Percentiles rank a stretch among this genome's conserved stretches.
Conservation (phyloP, 2,113 vertebrate species). For the Noctilio leporinus region DNA sequence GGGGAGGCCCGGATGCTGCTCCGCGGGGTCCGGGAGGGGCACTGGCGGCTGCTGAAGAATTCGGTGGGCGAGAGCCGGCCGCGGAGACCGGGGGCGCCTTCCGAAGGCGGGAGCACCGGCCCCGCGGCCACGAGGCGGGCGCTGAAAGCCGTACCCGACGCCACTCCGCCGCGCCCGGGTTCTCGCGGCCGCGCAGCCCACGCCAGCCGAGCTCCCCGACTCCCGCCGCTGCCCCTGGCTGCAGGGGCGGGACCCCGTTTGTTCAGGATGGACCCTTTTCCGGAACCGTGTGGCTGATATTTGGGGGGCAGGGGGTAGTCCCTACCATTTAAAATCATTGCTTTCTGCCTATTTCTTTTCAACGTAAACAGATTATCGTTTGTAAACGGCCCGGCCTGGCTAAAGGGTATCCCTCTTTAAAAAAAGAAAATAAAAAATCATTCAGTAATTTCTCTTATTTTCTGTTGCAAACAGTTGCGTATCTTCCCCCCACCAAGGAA, state of each 20-base stretch:
- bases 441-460: neutral
- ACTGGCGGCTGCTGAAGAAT: accelerated
- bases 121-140: neutral
- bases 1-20: neutral
- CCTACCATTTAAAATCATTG: neutral
- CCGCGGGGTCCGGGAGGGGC: neutral
- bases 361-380: neutral
- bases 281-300: neutral
- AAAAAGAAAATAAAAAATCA: neutral
- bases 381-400: neutral
- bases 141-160: neutral
- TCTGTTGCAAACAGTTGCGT: neutral
- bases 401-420: neutral
- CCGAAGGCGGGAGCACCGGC: accelerated
- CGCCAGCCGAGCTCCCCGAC: neutral
- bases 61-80: neutral
- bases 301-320: accelerated
- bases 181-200: neutral
- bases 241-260: neutral
- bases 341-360: neutral
- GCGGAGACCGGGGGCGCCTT: neutral
- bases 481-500: neutral
- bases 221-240: neutral
- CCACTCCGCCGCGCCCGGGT: neutral
- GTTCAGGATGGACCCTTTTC: neutral